phyloP scores from a whole-genome alignment of 2,888 invertebrate species.

The Malacosoma neustria region DNA sequence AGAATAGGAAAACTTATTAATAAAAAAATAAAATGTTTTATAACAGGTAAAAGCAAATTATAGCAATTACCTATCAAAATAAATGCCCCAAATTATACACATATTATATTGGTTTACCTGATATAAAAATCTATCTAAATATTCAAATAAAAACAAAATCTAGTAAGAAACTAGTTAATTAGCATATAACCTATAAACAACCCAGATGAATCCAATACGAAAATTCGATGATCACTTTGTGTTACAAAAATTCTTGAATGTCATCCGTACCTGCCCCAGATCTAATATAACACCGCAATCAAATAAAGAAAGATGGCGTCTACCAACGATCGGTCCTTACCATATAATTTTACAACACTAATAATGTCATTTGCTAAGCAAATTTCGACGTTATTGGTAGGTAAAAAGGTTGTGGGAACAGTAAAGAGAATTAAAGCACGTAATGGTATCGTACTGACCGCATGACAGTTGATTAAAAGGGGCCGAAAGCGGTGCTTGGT shows the following conservation, averaged over 20 bases:
- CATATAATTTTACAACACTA: conserved; percentile 21
- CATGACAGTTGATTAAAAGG: conserved; percentile 74
- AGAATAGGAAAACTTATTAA: too few species aligned
- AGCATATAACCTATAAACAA: background rate
- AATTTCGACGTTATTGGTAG: conserved; percentile 14
- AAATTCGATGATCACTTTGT: conserved; percentile 4
- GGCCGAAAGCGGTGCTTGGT: conserved; percentile 64
- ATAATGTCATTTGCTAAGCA: conserved; percentile 7
- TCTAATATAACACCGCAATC: conserved; percentile 54
- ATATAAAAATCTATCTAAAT: background rate
- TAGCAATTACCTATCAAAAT: too few species aligned
- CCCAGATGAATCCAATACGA: background rate
- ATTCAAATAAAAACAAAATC: background rate
- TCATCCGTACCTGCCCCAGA: conserved; percentile 47
- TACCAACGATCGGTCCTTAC: conserved; percentile 25
- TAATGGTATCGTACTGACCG: conserved; percentile 54
- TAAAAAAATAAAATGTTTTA: too few species aligned
- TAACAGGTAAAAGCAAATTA: too few species aligned
- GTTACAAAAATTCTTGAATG: conserved; percentile 15
- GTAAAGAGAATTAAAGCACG: conserved; percentile 9
- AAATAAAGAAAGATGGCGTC: conserved; percentile 56
- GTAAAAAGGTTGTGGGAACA: conserved; percentile 1
- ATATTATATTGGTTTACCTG: background rate
- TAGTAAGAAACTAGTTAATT: background rate
- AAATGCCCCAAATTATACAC: too few species aligned